Percentiles rank a stretch among this genome's conserved stretches.
Evolutionary conservation across 2,888 invertebrate species (phyloP).

Genomic region (Eupithecia insigniata): DNA sequence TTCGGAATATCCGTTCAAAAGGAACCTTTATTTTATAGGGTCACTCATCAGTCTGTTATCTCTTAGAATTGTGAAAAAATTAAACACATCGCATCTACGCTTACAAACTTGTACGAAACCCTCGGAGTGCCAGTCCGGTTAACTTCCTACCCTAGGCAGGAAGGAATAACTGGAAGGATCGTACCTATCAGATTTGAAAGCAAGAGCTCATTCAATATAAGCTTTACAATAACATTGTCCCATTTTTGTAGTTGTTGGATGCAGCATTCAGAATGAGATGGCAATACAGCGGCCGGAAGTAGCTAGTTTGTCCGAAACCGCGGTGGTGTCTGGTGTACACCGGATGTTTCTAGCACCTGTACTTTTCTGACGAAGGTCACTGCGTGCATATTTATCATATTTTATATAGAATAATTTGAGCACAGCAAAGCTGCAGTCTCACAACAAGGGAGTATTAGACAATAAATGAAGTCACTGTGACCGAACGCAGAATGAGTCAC

Average conservation of each 20-base stretch:
- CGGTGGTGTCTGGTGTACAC: too few relatives aligned
- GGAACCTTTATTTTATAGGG: background rate
- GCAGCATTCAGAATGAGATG: constrained; percentile 70
- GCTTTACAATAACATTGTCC: background rate
- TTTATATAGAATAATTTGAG: background rate
- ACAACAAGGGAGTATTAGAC: background rate
- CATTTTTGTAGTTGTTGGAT: constrained; percentile 47
- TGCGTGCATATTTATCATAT: background rate
- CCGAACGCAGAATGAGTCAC: too few relatives aligned
- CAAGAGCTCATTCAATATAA: background rate
- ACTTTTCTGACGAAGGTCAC: background rate
- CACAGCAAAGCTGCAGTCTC: background rate
- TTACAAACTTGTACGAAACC: background rate
- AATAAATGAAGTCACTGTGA: too few relatives aligned
- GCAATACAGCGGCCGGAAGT: constrained; percentile 63
- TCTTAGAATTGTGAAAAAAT: background rate
- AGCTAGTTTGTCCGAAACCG: constrained; percentile 26
- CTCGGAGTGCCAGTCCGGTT: too few relatives aligned
- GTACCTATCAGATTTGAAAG: background rate
- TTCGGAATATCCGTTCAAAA: too few relatives aligned
- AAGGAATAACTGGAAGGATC: background rate
- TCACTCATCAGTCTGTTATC: background rate
- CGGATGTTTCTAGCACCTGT: background rate
- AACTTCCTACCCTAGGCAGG: background rate
- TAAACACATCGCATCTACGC: background rate